Percentiles rank a stretch among this genome's conserved stretches.
phyloP scores from a whole-genome alignment of 2,888 invertebrate genomes.

The Pristionchus fissidentatus region DNA sequence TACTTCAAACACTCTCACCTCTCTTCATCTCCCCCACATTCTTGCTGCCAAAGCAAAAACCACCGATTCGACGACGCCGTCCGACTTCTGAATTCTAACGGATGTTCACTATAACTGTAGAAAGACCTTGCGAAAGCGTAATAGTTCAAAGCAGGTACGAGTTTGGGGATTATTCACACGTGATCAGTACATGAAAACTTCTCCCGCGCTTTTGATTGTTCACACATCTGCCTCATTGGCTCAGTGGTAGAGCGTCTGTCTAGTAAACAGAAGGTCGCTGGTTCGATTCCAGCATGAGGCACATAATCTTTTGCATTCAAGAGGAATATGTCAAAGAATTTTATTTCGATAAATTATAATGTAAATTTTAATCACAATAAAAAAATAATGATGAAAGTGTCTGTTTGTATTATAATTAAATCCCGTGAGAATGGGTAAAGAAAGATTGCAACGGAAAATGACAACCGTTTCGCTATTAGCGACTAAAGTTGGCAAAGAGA shows the following conservation, averaged over 20 bases:
- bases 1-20: too few species aligned
- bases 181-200: too few species aligned
- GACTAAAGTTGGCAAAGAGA: neutral
- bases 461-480: slow-evolving; percentile 11
- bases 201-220: neutral
- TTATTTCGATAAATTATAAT: too few species aligned
- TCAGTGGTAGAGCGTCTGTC: slow-evolving; percentile 73
- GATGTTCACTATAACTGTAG: too few species aligned
- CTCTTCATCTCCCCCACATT: too few species aligned
- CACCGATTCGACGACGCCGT: too few species aligned
- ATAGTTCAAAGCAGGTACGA: too few species aligned
- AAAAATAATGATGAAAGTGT: neutral
- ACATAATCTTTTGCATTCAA: slow-evolving; percentile 47
- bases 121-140: too few species aligned
- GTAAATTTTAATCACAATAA: too few species aligned
- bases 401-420: neutral
- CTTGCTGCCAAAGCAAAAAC: too few species aligned
- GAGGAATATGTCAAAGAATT: neutral
- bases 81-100: too few species aligned
- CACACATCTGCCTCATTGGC: slow-evolving; percentile 60
- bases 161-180: too few species aligned
- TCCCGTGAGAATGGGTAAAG: neutral
- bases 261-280: slow-evolving; percentile 73
- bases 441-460: slow-evolving; percentile 38
- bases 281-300: slow-evolving; percentile 71